Base-by-base conservation (phyloP, 1,140 invertebrate species). In the Berghia stephanieae region DNA sequence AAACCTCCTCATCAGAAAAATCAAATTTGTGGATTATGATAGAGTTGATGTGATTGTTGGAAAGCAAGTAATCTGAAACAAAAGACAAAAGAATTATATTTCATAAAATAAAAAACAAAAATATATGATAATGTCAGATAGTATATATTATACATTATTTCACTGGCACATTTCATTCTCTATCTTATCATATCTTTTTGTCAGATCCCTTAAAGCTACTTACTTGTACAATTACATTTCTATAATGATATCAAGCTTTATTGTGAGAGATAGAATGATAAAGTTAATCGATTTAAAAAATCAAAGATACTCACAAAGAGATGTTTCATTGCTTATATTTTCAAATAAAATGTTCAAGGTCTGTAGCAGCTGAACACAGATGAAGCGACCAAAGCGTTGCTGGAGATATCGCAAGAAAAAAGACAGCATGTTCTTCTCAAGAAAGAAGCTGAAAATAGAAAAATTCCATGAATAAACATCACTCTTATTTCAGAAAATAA, bases 11-110 rank as follows among this genome's bases (percentile, higher is more conserved):
- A 91, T 99, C 98, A 21, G 96, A 97, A 86, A 99, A 98, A 89
- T 99, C 98, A 92, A 99, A 99, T 91, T 98, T 98, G 90, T 99
- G 98, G 49, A 98, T 95, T 87, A 99, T 99, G 85, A 99, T 99
- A 44, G 95, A 97, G 90, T 99, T 99, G 27, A 99, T 97, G 92
- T 99, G 97, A 91, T 99, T 99, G 90, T 99, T 99, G 85, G 97
- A 99, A 24, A 99, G 91, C 74, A 99, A 91, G 91, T 99, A 99
- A 94, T 99, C 97, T 99, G 91, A 79, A 94, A 94, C 75, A 94
- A 94, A 77, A 68, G n/a, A 10, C 36, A 36, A 68, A 40, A 10
- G 24, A 1, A 66, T 34, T 24, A 66, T n/a, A 34, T 66, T 31
- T 34, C 1, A 1, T 34, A 31, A 16, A 21, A 24, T 38, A 74